Percentiles rank a stretch among this genome's conserved stretches.
Evolutionary conservation across 1,140 invertebrate genomes (phyloP).

Genomic region (Hypsibius dujardini): DNA sequence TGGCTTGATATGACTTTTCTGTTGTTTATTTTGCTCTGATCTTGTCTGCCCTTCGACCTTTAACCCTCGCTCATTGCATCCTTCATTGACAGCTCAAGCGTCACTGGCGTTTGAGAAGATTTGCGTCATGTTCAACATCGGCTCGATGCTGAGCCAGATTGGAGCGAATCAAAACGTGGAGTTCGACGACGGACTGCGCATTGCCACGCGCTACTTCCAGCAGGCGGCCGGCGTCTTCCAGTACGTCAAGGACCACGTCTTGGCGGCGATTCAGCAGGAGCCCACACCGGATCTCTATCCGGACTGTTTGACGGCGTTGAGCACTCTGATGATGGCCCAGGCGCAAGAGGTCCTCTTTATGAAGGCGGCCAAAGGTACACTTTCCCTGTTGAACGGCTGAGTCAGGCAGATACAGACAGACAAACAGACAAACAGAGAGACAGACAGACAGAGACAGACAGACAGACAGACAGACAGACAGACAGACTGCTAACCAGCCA

Average conservation of each 20-base stretch:
- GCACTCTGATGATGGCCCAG: slow-evolving; percentile 81
- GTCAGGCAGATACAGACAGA: too few species aligned
- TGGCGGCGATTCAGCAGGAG: slow-evolving; percentile 72
- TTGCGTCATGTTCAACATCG: slow-evolving; percentile 92
- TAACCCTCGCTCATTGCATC: slow-evolving; percentile 43
- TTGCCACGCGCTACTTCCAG: slow-evolving; percentile 75
- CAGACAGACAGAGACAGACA: too few species aligned
- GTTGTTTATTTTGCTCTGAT: too few species aligned
- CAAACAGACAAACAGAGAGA: too few species aligned
- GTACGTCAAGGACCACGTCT: slow-evolving; percentile 64
- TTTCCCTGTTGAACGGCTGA: too few species aligned
- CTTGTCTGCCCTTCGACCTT: slow-evolving; percentile 23
- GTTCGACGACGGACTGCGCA: slow-evolving; percentile 82
- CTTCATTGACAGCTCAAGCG: slow-evolving; percentile 37
- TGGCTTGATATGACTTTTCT: too few species aligned
- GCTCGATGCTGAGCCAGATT: slow-evolving; percentile 71
- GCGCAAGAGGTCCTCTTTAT: slow-evolving; percentile 89
- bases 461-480: neutral
- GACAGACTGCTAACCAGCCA: too few species aligned
- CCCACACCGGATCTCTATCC: slow-evolving; percentile 83
- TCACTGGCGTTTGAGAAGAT: slow-evolving; percentile 78
- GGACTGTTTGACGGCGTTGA: slow-evolving; percentile 66
- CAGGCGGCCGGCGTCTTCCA: slow-evolving; percentile 76
- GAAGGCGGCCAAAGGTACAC: slow-evolving; percentile 79
- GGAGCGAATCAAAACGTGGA: slow-evolving; percentile 52